Conservation (phyloP, 2,797 vertebrate species). For the Dromococcyx pavoninus region DNA sequence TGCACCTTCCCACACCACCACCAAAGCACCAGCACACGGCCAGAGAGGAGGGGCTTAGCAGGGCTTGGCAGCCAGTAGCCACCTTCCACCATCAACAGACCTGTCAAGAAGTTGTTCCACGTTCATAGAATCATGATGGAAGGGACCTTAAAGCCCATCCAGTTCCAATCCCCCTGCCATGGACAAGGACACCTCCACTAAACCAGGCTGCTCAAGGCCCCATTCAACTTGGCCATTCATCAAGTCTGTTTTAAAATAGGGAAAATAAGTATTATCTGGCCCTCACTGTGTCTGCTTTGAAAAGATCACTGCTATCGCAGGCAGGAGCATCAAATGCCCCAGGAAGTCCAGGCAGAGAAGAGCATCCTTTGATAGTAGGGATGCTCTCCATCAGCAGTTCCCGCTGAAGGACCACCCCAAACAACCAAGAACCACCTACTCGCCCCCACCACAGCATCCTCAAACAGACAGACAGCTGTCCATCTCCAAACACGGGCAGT, state of each 20-base stretch:
- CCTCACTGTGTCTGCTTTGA: not conserved
- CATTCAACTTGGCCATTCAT: rapidly evolving
- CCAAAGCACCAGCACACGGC: not conserved
- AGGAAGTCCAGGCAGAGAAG: not conserved
- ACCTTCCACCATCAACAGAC: rapidly evolving
- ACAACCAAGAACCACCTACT: not conserved
- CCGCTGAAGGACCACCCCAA: not conserved
- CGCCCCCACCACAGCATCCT: rapidly evolving
- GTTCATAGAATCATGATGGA: no score
- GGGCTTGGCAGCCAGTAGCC: not conserved
- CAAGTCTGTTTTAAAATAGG: rapidly evolving
- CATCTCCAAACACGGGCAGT: rapidly evolving
- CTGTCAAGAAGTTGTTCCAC: not conserved
- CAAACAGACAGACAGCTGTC: not conserved
- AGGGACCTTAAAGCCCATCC: no score
- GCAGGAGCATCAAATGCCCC: not conserved
- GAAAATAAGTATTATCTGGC: rapidly evolving
- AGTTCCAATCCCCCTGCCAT: no score
- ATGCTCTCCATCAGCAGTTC: not conserved
- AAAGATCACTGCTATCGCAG: rapidly evolving
- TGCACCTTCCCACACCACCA: not conserved
- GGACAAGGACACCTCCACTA: no score
- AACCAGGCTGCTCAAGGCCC: no score
- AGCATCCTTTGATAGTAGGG: not conserved
- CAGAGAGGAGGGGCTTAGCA: not conserved